Evolutionary conservation across 2,888 invertebrate species (phyloP).

Genomic region (Diarsia brunnea): DNA sequence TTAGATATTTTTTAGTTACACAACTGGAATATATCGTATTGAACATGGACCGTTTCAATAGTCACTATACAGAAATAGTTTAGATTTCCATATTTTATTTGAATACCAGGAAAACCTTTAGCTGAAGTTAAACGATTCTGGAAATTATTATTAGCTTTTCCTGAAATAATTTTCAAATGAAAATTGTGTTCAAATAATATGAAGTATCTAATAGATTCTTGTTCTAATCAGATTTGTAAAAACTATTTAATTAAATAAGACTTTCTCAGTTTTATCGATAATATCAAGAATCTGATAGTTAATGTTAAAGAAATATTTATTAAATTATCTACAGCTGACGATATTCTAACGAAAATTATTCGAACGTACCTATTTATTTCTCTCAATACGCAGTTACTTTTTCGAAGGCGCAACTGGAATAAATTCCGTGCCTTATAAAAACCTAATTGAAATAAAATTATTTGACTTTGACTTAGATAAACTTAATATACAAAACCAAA

Average conservation of each 20-base stretch:
- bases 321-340: background rate
- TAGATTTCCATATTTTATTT: constrained; percentile 43
- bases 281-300: background rate
- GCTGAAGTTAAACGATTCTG: background rate
- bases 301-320: too few relatives aligned
- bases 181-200: background rate
- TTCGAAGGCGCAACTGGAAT: background rate
- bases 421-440: background rate
- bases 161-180: background rate
- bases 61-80: constrained; percentile 26
- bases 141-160: background rate
- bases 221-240: background rate
- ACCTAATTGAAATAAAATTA: background rate
- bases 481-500: background rate
- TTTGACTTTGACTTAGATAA: background rate
- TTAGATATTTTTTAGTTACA: constrained; percentile 72
- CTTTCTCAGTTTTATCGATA: background rate
- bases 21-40: constrained; percentile 64
- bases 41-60: constrained; percentile 61
- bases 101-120: constrained; percentile 5
- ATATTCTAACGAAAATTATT: background rate
- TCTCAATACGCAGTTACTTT: background rate
- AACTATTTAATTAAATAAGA: background rate
- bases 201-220: background rate
- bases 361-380: background rate